Base-by-base conservation (phyloP, 2,797 vertebrate genomes). In the Euthynnus affinis region DNA sequence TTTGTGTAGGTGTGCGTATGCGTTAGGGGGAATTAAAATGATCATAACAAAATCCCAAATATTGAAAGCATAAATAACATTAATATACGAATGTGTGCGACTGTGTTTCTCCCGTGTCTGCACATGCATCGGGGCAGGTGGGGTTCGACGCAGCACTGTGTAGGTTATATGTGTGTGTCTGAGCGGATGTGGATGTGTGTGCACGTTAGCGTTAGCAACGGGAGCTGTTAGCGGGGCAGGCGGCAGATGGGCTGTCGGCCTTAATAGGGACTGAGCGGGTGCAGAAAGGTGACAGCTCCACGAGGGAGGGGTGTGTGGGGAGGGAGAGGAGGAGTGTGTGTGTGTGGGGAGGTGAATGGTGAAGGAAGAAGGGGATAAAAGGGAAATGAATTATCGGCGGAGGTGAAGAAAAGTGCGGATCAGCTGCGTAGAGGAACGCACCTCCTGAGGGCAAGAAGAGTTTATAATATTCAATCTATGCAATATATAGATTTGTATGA, bases 161-260 rank as follows among this genome's bases (percentile, higher is more conserved):
- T 74, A 42, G 61, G 34, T 34, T 74, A 14, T 74, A 14, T 71
- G 56, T 59, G 90, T 91, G 89, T 87, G 87, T 88, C 82, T 81
- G 89, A 49, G 84, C 75, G 83, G 74, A 83, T 84, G 90, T 86
- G 87, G 76, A 83, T 87, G 91, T 91, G 90, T 88, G 90, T 73
- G 87, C 61, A 87, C 34, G 81, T 92, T 88, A 90, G 93, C 85
- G 88, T 89, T 88, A 93, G 93, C 90, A 88, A 92, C 84, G 89
- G 65, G 88, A 92, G 67, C 75, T 92, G 93, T 94, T 94, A 94
- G 89, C 87, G 84, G 87, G 91, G 93, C 93, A 93, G 92, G 87
- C 89, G 87, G 94, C 95, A 96, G 95, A 96, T 96, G 95, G 94
- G 95, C 93, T 94, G 94, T 96, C 94, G 93, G 93, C 88, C 94